phyloP scores from a whole-genome alignment of 2,113 vertebrate species.

The Pungitius pungitius region DNA sequence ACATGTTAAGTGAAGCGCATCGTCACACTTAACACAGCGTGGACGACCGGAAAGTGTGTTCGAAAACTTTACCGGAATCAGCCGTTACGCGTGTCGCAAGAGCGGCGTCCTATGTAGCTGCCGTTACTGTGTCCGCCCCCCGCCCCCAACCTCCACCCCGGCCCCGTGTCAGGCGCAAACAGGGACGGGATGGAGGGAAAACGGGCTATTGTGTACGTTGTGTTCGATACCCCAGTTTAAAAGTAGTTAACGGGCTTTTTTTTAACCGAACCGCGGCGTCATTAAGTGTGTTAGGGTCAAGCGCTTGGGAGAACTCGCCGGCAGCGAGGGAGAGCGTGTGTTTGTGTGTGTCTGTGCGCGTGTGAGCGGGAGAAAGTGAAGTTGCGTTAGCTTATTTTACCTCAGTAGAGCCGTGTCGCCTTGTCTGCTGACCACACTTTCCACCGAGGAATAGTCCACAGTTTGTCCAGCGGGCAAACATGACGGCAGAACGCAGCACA shows the following conservation, averaged over 20 bases:
- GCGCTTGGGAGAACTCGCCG: constrained; percentile 30
- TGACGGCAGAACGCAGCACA: constrained; percentile 92
- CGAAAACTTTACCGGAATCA: constrained; percentile 49
- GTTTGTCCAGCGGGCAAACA: constrained; percentile 93
- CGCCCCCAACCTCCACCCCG: background rate
- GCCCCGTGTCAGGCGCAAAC: constrained; percentile 20
- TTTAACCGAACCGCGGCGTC: background rate
- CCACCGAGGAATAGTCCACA: constrained; percentile 91
- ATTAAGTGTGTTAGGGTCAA: background rate
- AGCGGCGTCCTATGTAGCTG: constrained; percentile 24
- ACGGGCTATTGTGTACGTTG: constrained; percentile 31
- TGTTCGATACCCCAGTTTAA: background rate
- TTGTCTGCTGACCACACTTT: constrained; percentile 94
- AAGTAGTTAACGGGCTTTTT: constrained; percentile 5
- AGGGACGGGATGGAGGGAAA: constrained; percentile 66
- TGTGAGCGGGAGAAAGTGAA: constrained; percentile 61
- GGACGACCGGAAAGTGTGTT: constrained; percentile 12
- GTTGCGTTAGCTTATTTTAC: constrained; percentile 79
- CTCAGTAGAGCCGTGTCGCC: constrained; percentile 96
- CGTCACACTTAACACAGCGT: background rate
- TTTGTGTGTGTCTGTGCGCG: background rate
- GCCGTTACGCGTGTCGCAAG: constrained; percentile 28
- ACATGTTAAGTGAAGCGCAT: background rate
- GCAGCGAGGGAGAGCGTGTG: background rate
- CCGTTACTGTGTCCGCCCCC: constrained; percentile 26